Base-by-base conservation (phyloP, 2,113 vertebrate genomes). In the Gulo gulo region DNA sequence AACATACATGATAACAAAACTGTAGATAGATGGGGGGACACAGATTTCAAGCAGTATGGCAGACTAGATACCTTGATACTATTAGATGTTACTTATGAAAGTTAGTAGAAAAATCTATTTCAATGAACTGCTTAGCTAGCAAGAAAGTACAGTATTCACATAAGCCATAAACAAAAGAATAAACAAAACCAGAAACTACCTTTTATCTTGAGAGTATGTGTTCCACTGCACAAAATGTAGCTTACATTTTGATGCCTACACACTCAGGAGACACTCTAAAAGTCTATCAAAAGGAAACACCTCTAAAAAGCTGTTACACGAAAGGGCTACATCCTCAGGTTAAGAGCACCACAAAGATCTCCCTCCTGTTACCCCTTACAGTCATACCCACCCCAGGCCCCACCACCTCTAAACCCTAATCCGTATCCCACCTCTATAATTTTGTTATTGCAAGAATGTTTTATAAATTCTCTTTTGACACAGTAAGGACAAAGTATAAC, bases 91-190 rank as follows among this genome's bases (percentile, higher is more conserved):
- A 91, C 42, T 91, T 85, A 79, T 82, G 16, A 69, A 85, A 39
- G 26, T 65, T 79, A 79, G 73, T 7, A 11, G 23, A 0, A 74
- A 71, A 97, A 80, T 55, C 29, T 89, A 23, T 80, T 87, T 71
- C 47, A 87, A 91, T 26, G 26, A 89, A 71, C 1, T 83, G 15
- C 42, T 91, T 42, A 88, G 10, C 23, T 50, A 89, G 34, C 42
- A 71, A 94, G 67, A 78, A 95, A 94, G 39, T 79, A 63, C 20
- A 79, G 4, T 47, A 87, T n/a, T 26, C 29, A 55, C 15, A 42
- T 42, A 91, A 97, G 45, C 39, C 88, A 90, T 45, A 74, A 73
- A 65, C 42, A 88, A 92, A 86, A 59, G 39, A 91, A 84, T 50
- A 92, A 92, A 16, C 26, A 90, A 73, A 83, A 42, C 26, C 47